Evolutionary conservation across 2,888 invertebrate genomes (phyloP).

Genomic region (Suillia variegata): DNA sequence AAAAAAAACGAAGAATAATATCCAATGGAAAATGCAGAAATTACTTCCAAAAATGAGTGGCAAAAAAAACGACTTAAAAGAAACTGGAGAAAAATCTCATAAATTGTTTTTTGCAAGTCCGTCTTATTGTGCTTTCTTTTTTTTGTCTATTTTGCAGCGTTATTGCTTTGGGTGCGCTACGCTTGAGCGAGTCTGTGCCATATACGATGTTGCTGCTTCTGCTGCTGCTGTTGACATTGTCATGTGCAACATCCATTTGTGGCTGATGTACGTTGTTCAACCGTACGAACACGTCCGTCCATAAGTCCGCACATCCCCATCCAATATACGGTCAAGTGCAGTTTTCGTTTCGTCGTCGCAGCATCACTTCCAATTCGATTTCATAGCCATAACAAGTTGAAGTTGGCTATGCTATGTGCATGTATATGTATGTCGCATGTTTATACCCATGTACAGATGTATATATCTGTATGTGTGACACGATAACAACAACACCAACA

Average conservation of each 20-base stretch:
- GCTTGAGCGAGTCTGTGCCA: background rate
- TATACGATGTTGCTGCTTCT: background rate
- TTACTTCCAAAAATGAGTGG: background rate
- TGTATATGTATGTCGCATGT: background rate
- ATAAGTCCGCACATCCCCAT: too few relatives aligned
- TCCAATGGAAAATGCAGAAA: constrained; percentile 6
- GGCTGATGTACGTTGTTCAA: too few relatives aligned
- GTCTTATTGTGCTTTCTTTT: background rate
- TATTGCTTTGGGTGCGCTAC: constrained; percentile 4
- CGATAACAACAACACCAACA: too few relatives aligned
- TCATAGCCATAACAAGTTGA: background rate
- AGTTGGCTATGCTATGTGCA: background rate
- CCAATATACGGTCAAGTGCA: constrained; percentile 14
- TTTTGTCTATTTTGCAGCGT: background rate
- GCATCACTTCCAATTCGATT: constrained; percentile 21
- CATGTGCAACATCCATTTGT: too few relatives aligned
- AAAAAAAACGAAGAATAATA: too few relatives aligned
- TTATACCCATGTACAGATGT: too few relatives aligned
- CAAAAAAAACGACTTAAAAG: background rate
- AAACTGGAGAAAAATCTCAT: constrained; percentile 10
- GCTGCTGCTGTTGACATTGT: constrained; percentile 11
- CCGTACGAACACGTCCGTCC: too few relatives aligned
- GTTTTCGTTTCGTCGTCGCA: constrained; percentile 2
- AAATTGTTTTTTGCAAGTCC: background rate
- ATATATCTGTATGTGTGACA: too few relatives aligned